Percentiles rank a stretch among this genome's conserved stretches.
These are phyloP conservation scores for Malthinus seriepunctatus DNA, from an alignment of 2,888 invertebrate species.

Conservation along the genomic window DNA sequence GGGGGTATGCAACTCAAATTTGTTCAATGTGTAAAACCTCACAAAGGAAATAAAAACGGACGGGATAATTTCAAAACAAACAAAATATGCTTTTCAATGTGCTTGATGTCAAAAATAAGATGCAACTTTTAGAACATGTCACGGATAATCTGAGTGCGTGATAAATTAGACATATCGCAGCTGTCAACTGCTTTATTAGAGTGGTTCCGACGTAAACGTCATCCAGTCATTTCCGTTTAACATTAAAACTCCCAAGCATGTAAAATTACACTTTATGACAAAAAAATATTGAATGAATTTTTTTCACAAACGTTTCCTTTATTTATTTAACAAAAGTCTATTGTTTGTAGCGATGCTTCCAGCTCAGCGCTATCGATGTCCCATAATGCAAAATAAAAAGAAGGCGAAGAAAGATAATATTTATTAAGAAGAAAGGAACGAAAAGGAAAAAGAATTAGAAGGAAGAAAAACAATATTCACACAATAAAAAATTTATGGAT, in stretches of 20 bases:
- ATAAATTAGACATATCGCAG: conserved; percentile 48
- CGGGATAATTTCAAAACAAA: not conserved
- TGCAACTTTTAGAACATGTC: conserved; percentile 39
- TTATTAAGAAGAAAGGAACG: too few species aligned
- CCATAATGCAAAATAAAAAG: too few species aligned
- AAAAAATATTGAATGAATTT: conserved; percentile 16
- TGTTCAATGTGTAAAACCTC: not conserved
- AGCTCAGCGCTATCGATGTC: too few species aligned
- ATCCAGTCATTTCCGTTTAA: conserved; percentile 40
- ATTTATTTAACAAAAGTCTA: too few species aligned
- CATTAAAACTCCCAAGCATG: conserved; percentile 14
- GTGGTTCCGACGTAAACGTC: conserved; percentile 40
- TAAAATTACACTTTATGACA: conserved; percentile 7
- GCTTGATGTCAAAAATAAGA: conserved; percentile 28
- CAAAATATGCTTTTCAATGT: conserved; percentile 23
- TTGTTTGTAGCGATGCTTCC: too few species aligned
- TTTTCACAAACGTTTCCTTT: not conserved
- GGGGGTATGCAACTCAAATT: conserved; percentile 2
- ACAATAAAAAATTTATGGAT: too few species aligned
- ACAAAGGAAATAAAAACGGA: conserved; percentile 6
- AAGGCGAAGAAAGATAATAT: too few species aligned
- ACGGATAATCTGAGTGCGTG: conserved; percentile 39
- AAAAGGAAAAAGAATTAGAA: too few species aligned
- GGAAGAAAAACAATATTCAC: too few species aligned
- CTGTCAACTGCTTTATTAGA: conserved; percentile 46